Evolutionary conservation across 2,113 vertebrate species (phyloP), one percentile per base, ranked within the genome.

Genomic region (Irena cyanogastra): DNA sequence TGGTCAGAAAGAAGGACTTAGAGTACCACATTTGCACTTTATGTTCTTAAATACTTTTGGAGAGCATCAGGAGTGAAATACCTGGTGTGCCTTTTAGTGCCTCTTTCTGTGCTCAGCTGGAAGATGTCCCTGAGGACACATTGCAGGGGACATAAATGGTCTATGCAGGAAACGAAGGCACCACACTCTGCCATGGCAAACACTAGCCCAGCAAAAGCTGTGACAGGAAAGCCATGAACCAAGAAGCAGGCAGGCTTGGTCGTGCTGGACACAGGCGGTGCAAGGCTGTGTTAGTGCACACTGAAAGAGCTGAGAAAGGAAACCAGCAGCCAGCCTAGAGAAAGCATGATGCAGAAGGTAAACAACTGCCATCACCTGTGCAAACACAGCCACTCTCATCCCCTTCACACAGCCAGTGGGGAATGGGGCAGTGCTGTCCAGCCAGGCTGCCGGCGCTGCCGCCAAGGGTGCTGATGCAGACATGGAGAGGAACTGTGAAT

Each of bases 201-300:
- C 50, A 30, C 6, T 54, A 88, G 45, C 47, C 35, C 39, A 63
- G 33, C 14, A 77, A 44, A 50, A 59, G 44, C 64, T 7, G 16
- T 13, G 65, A 19, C 22, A 47, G 53, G n/a, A 76, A 54, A 52
- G 19, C 69, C n/a, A 30, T 45, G 76, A 92, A 49, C 35, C 0
- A 1, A 65, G 79, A 41, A 41, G 23, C 2, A 13, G n/a, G 49
- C 31, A 56, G 65, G 61, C 84, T 66, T 2, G 2, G 69, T 15
- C 0, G 5, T 23, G 22, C 65, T 0, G 7, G 85, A 56, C 70
- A 61, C 18, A 21, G 52, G 42, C 11, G 7, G 80, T 0, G 0
- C 0, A 3, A 54, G 26, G 70, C 76, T 72, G 41, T 0, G 0
- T 18, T 72, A 33, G 41, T 3, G 30, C 59, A 37, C n/a, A 11